Evolutionary conservation across 2,113 vertebrate species (phyloP), one percentile per base, ranked within the genome.

Genomic region (Cyprinodon tularosa): DNA sequence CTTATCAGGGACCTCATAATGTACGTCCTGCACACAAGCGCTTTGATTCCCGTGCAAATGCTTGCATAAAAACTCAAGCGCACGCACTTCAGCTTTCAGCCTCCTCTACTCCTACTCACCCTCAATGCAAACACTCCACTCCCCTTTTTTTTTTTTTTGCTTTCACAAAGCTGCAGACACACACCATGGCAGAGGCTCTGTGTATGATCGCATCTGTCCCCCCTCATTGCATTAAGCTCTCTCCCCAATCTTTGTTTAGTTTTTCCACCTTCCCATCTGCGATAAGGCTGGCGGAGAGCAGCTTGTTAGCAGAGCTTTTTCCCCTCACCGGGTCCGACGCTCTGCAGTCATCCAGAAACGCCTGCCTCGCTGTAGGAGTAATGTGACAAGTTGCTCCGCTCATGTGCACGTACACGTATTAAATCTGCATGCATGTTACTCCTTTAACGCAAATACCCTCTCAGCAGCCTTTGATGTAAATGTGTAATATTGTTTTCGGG

Each of bases 381-480:
- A 6, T 74, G 20, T 37, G 61, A 70, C 59, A 37, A 22, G 38
- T 42, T 71, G 48, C 37, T 38, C 3, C 50, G 71, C 47, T 71
- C 12, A 42, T 22, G 66, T 57, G 36, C 78, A 72, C 4, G 14
- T 40, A 17, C 68, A 69, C 78, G 76, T 29, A 17, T 80, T 84
- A 71, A 77, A 82, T 68, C 36, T 67, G 71, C 50, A 62, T 37
- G 50, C 73, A 80, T 57, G 20, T 77, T 59, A 66, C 69, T 66
- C 72, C 62, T 83, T 87, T 79, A 82, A 80, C 64, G 74, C 83
- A 69, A 84, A 88, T 84, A 78, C 84, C 76, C 57, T 78, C 66
- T 82, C 57, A 53, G 71, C 84, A 71, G 72, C 53, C 73, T 59
- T 77, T 87, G 68, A 88, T 90, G 78, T 85, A 85, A 90, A 90